These are phyloP conservation scores for Tetrao urogallus DNA, from an alignment of 2,113 vertebrate species.

Conservation along the genomic window DNA sequence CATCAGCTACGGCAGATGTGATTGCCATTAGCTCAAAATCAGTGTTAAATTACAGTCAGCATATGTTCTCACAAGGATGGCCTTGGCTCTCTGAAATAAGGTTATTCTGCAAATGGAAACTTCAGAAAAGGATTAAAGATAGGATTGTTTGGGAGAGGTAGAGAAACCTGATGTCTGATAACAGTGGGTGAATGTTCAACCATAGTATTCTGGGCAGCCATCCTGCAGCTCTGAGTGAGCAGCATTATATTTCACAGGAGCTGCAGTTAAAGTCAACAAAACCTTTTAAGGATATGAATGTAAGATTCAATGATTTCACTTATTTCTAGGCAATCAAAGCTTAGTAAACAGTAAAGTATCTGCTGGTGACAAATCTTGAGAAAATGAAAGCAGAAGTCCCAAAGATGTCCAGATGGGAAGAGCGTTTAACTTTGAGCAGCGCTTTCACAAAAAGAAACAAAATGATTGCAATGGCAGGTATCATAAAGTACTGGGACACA, in stretches of 20 bases:
- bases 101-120: not conserved
- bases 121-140: not conserved
- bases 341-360: slow-evolving; percentile 16
- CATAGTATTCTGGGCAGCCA: not conserved
- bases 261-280: not conserved
- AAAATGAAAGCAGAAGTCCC: not conserved
- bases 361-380: not conserved
- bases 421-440: not conserved
- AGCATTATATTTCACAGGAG: not conserved
- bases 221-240: not conserved
- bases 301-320: not conserved
- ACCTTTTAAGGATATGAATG: not conserved
- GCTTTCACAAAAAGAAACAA: not conserved
- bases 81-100: not conserved
- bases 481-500: not conserved
- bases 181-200: not conserved
- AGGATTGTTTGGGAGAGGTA: not conserved
- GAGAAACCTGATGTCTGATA: not conserved
- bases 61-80: not conserved
- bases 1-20: not conserved
- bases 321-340: not conserved
- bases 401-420: not conserved
- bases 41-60: not conserved
- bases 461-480: not conserved
- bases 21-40: slow-evolving; percentile 7